Conservation (phyloP, 2,888 invertebrate species). For the Drosophila rellima region DNA sequence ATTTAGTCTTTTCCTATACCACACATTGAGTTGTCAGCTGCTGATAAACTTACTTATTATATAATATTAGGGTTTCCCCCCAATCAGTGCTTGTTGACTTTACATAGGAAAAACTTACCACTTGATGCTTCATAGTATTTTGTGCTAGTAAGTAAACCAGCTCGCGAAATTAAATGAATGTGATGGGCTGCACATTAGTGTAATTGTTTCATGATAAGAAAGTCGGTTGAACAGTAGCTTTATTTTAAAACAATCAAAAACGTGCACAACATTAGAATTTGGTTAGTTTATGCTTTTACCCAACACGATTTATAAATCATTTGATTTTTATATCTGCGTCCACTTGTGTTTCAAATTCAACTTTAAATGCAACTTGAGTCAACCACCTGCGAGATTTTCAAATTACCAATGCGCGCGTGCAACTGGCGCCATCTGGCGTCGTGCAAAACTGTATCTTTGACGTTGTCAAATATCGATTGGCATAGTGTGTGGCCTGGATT, state of each 20-base stretch:
- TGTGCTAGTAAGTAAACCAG: not conserved
- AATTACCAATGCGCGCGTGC: slow-evolving; percentile 31
- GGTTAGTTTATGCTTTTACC: too few species aligned
- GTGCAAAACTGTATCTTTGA: not conserved
- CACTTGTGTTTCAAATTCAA: not conserved
- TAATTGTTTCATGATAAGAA: slow-evolving; percentile 22
- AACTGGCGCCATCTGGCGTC: slow-evolving; percentile 45
- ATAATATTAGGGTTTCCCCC: not conserved
- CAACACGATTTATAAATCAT: too few species aligned
- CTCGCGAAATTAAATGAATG: not conserved
- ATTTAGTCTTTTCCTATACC: not conserved
- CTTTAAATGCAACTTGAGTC: not conserved
- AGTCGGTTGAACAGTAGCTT: not conserved
- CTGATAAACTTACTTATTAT: not conserved
- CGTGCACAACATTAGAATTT: too few species aligned
- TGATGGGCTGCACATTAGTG: not conserved
- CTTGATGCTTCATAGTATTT: not conserved
- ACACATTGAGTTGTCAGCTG: not conserved
- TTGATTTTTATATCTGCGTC: not conserved
- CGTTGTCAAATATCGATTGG: slow-evolving; percentile 16
- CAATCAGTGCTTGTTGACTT: slow-evolving; percentile 5
- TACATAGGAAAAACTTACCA: slow-evolving; percentile 20
- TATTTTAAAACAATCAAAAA: too few species aligned
- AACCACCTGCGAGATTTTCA: slow-evolving; percentile 23
- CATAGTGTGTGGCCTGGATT: not conserved